A percentile compares a stretch with the other conserved stretches of the same genome.
phyloP scores from a whole-genome alignment of 2,888 invertebrate genomes.

The Andricus quercusramuli region DNA sequence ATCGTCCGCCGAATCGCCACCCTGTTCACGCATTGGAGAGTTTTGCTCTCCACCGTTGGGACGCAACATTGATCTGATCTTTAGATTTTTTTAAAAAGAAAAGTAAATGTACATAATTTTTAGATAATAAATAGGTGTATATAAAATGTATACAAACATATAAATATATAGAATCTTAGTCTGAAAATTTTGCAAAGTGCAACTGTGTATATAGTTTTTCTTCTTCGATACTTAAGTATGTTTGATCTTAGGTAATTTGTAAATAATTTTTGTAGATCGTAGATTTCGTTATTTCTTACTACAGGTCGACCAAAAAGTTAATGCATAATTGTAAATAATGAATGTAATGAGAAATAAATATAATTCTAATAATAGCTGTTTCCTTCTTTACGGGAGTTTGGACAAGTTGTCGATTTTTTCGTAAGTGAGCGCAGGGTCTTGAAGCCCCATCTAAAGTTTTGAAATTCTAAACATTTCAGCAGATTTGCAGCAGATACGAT shows the following conservation, averaged over 20 bases:
- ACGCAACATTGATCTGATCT: not conserved
- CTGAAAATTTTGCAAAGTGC: not conserved
- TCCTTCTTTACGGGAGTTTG: not conserved
- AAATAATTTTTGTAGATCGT: not conserved
- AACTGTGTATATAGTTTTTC: not conserved
- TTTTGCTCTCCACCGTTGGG: not conserved
- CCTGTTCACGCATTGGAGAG: not conserved
- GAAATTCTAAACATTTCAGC: no score
- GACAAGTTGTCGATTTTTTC: not conserved
- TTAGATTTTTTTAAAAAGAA: not conserved
- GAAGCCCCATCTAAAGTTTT: not conserved
- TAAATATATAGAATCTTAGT: not conserved
- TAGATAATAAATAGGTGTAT: not conserved
- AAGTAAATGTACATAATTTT: not conserved
- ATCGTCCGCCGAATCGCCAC: no score
- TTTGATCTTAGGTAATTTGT: not conserved
- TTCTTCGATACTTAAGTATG: no score
- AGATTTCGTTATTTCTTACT: not conserved
- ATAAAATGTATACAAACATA: not conserved
- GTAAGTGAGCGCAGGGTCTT: not conserved
- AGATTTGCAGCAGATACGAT: not conserved
- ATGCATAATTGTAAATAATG: slow-evolving; percentile 16
- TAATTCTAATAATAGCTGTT: not conserved
- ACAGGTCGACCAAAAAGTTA: slow-evolving; percentile 37
- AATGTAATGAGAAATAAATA: not conserved